Evolutionary conservation across 92 coral and sea anemone species (phyloP).

Genomic region (Ricordea florida): DNA sequence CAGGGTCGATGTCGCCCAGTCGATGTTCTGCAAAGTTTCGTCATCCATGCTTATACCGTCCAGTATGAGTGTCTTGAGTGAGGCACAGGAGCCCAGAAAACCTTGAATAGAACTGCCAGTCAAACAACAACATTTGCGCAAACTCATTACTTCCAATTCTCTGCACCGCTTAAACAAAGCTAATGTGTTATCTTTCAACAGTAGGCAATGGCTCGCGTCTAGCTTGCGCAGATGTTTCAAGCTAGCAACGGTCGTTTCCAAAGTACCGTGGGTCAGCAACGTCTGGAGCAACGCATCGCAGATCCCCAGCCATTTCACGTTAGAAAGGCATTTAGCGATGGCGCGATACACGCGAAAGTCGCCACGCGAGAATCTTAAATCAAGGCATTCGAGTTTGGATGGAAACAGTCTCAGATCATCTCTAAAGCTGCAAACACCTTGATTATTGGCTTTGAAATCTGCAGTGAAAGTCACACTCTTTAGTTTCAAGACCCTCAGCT

Average conservation of each 20-base stretch:
- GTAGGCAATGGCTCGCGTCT: constrained; percentile 68
- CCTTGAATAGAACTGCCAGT: constrained; percentile 44
- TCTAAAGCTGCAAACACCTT: not conserved
- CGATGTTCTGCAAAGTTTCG: constrained; percentile 21
- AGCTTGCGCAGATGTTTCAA: constrained; percentile 62
- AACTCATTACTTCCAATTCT: constrained; percentile 54
- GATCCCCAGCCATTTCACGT: constrained; percentile 70
- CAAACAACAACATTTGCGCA: constrained; percentile 65
- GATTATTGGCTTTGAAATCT: not conserved
- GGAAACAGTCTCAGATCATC: constrained; percentile 49
- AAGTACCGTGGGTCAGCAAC: constrained; percentile 1
- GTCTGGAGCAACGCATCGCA: constrained; percentile 69
- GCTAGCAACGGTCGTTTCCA: constrained; percentile 19
- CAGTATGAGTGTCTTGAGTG: constrained; percentile 67
- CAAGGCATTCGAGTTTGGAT: constrained; percentile 40
- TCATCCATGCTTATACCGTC: constrained; percentile 79
- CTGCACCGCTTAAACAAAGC: constrained; percentile 33
- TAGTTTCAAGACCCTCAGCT: constrained; percentile 53
- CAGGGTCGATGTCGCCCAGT: constrained; percentile 52
- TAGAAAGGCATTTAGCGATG: constrained; percentile 43
- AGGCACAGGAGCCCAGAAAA: constrained; percentile 31
- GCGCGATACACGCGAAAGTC: constrained; percentile 42
- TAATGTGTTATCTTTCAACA: constrained; percentile 44
- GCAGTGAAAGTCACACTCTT: constrained; percentile 54
- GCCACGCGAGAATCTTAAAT: constrained; percentile 74